Conservation (phyloP, 2,888 invertebrate species). For the Rhagonycha fulva region DNA sequence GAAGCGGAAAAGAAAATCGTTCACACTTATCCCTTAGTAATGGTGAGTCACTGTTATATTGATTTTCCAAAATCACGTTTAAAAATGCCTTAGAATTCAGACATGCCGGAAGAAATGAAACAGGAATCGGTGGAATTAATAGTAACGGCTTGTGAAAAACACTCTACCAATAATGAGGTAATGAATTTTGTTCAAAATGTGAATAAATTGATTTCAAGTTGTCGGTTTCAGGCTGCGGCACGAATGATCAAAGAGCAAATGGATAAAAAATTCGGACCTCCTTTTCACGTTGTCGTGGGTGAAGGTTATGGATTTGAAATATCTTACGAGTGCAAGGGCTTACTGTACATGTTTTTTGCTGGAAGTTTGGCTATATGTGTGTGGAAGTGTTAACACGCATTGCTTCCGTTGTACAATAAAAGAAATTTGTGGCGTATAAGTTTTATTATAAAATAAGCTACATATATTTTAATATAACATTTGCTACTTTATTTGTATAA, state of each 20-base stretch:
- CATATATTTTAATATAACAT: slow-evolving; percentile 26
- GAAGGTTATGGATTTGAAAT: slow-evolving; percentile 95
- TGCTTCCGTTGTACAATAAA: neutral
- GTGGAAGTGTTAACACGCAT: slow-evolving; percentile 83
- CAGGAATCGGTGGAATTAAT: slow-evolving; percentile 88
- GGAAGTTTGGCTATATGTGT: slow-evolving; percentile 87
- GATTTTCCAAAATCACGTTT: slow-evolving; percentile 15
- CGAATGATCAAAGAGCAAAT: slow-evolving; percentile 91
- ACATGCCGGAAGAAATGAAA: slow-evolving; percentile 94
- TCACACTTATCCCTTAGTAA: slow-evolving; percentile 81
- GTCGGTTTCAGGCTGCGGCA: slow-evolving; percentile 73
- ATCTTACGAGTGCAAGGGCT: slow-evolving; percentile 86
- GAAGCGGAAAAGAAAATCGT: slow-evolving; percentile 68
- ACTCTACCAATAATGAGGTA: slow-evolving; percentile 81
- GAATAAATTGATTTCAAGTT: neutral
- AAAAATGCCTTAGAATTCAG: slow-evolving; percentile 69
- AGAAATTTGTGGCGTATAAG: neutral
- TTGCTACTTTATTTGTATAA: slow-evolving; percentile 23
- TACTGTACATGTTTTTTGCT: slow-evolving; percentile 88
- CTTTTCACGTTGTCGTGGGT: slow-evolving; percentile 95
- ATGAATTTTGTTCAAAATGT: slow-evolving; percentile 25
- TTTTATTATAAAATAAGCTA: slow-evolving; percentile 25
- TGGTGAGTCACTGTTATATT: slow-evolving; percentile 62
- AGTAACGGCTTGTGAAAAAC: slow-evolving; percentile 93
- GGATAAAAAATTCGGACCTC: slow-evolving; percentile 94